A percentile compares a stretch with the other conserved stretches of the same genome.
Conservation (phyloP, 2,113 vertebrate genomes). For the Onychostruthus taczanowskii region DNA sequence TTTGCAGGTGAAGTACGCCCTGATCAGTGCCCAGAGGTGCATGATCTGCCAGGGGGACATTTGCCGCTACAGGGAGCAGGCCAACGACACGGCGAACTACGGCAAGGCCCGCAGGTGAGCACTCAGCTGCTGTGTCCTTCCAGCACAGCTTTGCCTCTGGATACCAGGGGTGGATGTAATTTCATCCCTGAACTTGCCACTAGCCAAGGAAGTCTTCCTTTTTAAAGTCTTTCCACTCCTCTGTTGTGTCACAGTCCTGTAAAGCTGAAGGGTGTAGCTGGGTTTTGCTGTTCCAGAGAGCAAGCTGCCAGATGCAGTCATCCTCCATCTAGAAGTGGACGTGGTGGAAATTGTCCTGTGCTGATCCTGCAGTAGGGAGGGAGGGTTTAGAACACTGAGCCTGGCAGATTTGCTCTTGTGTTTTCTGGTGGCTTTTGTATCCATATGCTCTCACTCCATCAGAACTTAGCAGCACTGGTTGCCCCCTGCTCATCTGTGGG, state of each 20-base stretch:
- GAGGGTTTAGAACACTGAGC: neutral
- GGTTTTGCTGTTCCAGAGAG: neutral
- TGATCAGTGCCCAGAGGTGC: slow-evolving; percentile 95
- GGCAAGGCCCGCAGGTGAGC: slow-evolving; percentile 99
- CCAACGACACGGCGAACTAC: slow-evolving; percentile 93
- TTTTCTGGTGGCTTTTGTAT: neutral
- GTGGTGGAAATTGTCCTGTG: neutral
- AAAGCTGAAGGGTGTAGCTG: neutral
- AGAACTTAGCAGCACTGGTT: neutral
- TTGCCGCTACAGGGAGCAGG: slow-evolving; percentile 93
- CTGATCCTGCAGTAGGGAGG: neutral
- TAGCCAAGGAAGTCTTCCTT: neutral
- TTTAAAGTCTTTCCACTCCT: neutral
- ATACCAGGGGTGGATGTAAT: neutral
- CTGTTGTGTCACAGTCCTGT: neutral
- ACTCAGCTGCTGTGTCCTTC: slow-evolving; percentile 78
- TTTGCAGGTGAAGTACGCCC: slow-evolving; percentile 94
- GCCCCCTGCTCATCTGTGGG: neutral
- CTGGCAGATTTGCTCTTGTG: neutral
- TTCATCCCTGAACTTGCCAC: neutral
- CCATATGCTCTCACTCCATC: neutral
- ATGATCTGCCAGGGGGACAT: slow-evolving; percentile 99
- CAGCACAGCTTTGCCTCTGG: neutral
- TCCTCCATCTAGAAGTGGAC: neutral
- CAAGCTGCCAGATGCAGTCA: neutral